These are phyloP conservation scores for Notothenia rossii DNA, from an alignment of 2,113 vertebrate genomes.

Conservation along the genomic window DNA sequence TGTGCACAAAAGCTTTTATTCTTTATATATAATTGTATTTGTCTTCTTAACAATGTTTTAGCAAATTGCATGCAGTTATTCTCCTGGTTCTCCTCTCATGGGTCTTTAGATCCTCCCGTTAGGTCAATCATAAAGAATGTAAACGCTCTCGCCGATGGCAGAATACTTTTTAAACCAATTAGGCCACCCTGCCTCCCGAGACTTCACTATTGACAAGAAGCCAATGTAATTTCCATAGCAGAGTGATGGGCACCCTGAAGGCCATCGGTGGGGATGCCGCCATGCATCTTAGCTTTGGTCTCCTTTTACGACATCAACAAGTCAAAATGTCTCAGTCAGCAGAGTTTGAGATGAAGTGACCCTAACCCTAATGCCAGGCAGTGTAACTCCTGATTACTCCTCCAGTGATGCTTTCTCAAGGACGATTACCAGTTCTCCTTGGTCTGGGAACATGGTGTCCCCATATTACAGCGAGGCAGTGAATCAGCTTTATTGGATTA, in stretches of 20 bases:
- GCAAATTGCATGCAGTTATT: not conserved
- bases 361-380: constrained; percentile 30
- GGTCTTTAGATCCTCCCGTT: constrained; percentile 38
- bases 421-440: constrained; percentile 66
- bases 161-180: constrained; percentile 76
- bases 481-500: constrained; percentile 81
- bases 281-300: constrained; percentile 51
- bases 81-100: too few relatives aligned
- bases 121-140: constrained; percentile 26
- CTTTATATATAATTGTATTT: not conserved
- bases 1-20: constrained; percentile 1
- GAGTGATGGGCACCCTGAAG: constrained; percentile 65
- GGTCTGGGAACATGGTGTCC: constrained; percentile 56
- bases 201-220: constrained; percentile 69
- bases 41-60: not conserved
- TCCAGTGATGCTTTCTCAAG: constrained; percentile 63
- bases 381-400: constrained; percentile 53
- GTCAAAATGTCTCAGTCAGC: constrained; percentile 57
- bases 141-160: constrained; percentile 54
- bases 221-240: constrained; percentile 76
- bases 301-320: constrained; percentile 45
- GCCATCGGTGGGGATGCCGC: constrained; percentile 39
- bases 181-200: constrained; percentile 59
- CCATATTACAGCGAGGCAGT: constrained; percentile 63
- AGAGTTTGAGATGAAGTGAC: constrained; percentile 25